A percentile compares a stretch with the other conserved stretches of the same genome.
phyloP scores from a whole-genome alignment of 2,113 vertebrate species.

The Aspidoscelis tigris region DNA sequence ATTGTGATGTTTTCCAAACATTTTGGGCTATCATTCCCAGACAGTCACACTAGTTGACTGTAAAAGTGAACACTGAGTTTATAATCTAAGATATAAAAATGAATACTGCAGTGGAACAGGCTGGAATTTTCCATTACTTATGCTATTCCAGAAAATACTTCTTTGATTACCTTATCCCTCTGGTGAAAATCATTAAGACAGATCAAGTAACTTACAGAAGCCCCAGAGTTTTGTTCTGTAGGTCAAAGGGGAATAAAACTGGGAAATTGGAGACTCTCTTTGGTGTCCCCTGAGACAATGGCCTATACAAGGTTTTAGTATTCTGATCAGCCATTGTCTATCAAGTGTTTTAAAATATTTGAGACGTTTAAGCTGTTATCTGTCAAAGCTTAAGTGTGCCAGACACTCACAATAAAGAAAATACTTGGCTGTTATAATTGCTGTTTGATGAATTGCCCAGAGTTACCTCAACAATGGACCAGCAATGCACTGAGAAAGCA shows the following conservation, averaged over 20 bases:
- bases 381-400: conserved; percentile 38
- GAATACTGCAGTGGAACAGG: neutral
- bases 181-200: neutral
- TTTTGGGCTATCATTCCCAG: too few species aligned
- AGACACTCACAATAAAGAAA: conserved; percentile 36
- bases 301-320: conserved; percentile 34
- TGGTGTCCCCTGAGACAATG: conserved; percentile 14
- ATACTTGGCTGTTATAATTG: conserved; percentile 3
- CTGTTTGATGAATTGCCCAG: conserved; percentile 21
- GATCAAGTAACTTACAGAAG: neutral
- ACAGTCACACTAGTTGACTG: too few species aligned
- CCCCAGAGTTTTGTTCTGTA: neutral
- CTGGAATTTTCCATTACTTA: neutral
- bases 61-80: too few species aligned
- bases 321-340: neutral
- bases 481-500: neutral
- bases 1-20: too few species aligned
- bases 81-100: neutral
- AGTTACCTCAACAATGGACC: neutral
- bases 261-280: conserved; percentile 13
- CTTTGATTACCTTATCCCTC: neutral
- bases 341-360: conserved; percentile 49
- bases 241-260: neutral
- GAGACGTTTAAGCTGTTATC: conserved; percentile 43
- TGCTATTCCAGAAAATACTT: neutral